Percentiles rank a stretch among this genome's conserved stretches.
These are phyloP conservation scores for Tachycineta bicolor DNA, from an alignment of 2,113 vertebrate species.

Conservation along the genomic window DNA sequence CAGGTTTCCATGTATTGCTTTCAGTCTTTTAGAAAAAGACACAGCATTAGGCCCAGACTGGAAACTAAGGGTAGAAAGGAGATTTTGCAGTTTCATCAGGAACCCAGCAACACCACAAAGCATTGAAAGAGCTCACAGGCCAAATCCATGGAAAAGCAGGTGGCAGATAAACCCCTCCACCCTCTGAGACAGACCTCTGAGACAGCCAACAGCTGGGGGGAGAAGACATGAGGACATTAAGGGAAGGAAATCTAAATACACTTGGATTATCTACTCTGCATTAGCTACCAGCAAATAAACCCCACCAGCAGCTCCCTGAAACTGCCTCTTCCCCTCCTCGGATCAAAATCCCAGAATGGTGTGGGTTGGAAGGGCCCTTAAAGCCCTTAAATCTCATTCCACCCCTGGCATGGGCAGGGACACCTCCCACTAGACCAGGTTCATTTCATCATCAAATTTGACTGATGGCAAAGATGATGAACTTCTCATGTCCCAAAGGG, in stretches of 20 bases:
- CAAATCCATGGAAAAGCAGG: not conserved
- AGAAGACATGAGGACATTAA: not conserved
- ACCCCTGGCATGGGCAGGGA: not conserved
- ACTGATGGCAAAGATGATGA: too few species aligned
- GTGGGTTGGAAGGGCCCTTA: not conserved
- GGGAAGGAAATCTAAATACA: not conserved
- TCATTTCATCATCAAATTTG: not conserved
- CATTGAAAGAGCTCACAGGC: not conserved
- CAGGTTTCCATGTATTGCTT: not conserved
- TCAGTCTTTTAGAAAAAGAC: not conserved
- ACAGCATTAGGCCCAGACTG: not conserved
- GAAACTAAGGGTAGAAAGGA: not conserved
- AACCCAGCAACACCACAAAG: not conserved
- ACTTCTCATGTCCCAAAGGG: too few species aligned
- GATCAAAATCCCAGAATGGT: not conserved
- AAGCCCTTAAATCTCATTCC: not conserved
- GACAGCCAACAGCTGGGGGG: not conserved
- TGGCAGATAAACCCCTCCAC: not conserved
- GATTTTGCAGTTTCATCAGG: not conserved
- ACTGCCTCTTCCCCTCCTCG: not conserved
- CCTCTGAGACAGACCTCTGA: not conserved
- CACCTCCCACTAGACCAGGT: fast-evolving
- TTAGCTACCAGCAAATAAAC: not conserved
- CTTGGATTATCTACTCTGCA: not conserved
- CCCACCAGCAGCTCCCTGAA: not conserved